These are phyloP conservation scores for Cassiopea andromeda DNA, from an alignment of 30 jellyfish, hydroid and myxozoan species.

Conservation along the genomic window DNA sequence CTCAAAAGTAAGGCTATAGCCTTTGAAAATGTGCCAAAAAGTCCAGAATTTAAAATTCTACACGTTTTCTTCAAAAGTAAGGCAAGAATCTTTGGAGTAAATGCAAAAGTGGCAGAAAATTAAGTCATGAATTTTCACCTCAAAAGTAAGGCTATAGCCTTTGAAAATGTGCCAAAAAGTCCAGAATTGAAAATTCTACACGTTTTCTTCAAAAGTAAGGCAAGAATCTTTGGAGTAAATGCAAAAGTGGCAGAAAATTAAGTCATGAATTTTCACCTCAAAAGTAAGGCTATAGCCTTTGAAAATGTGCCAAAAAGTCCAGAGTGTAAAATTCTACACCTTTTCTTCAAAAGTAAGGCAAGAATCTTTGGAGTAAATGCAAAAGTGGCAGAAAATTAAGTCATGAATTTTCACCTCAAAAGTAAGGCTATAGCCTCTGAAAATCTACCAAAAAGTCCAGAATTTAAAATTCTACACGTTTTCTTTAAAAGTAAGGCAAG, in stretches of 20 bases:
- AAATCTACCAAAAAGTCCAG: not conserved
- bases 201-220: not conserved
- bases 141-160: constrained; percentile 23
- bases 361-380: too few relatives aligned
- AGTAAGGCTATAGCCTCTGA: not conserved
- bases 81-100: not conserved
- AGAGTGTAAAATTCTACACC: not conserved
- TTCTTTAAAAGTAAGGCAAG: not conserved
- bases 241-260: not conserved
- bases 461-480: not conserved
- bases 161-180: not conserved
- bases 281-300: not conserved
- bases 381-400: not conserved
- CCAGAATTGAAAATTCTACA: not conserved
- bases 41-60: too few relatives aligned
- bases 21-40: too few relatives aligned
- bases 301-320: not conserved
- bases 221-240: not conserved
- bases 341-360: not conserved
- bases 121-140: not conserved
- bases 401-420: not conserved
- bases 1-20: not conserved
- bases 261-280: not conserved
- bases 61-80: not conserved
- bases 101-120: too few relatives aligned